Conservation (phyloP, 2,888 invertebrate genomes). For the Pammene fasciana region DNA sequence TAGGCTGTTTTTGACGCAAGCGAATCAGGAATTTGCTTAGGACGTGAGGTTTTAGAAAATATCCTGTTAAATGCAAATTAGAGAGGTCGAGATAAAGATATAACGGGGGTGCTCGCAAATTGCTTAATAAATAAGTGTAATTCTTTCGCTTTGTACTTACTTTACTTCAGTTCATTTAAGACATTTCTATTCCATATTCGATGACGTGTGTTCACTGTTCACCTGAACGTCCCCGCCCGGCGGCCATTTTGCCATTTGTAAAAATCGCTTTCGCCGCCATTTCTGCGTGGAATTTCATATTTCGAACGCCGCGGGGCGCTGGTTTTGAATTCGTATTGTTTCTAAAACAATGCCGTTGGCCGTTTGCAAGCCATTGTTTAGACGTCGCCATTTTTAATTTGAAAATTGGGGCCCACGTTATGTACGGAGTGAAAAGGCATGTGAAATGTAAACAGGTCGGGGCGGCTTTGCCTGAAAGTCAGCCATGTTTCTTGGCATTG, state of each 20-base stretch:
- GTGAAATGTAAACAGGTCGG: constrained; percentile 5
- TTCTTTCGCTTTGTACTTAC: constrained; percentile 9
- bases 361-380: constrained; percentile 73
- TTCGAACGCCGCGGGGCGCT: constrained; percentile 76
- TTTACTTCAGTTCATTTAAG: constrained; percentile 3
- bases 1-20: constrained; percentile 31
- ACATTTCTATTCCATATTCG: constrained; percentile 44
- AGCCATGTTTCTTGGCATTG: constrained; percentile 30
- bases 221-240: constrained; percentile 67
- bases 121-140: constrained; percentile 55
- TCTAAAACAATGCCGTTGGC: constrained; percentile 78
- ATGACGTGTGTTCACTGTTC: constrained; percentile 57
- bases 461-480: constrained; percentile 21
- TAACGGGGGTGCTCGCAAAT: constrained; percentile 58
- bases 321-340: constrained; percentile 78
- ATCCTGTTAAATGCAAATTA: constrained; percentile 74
- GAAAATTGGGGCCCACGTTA: constrained; percentile 69
- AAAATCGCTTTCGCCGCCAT: constrained; percentile 82
- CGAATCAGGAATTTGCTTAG: constrained; percentile 63
- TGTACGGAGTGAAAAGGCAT: constrained; percentile 46
- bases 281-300: constrained; percentile 81
- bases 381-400: constrained; percentile 74
- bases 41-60: constrained; percentile 72
- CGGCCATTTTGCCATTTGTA: constrained; percentile 75
- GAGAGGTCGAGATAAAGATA: constrained; percentile 64